Evolutionary conservation across 2,888 invertebrate species (phyloP), one percentile per base, ranked within the genome.

Genomic region (Prosapia bicincta): DNA sequence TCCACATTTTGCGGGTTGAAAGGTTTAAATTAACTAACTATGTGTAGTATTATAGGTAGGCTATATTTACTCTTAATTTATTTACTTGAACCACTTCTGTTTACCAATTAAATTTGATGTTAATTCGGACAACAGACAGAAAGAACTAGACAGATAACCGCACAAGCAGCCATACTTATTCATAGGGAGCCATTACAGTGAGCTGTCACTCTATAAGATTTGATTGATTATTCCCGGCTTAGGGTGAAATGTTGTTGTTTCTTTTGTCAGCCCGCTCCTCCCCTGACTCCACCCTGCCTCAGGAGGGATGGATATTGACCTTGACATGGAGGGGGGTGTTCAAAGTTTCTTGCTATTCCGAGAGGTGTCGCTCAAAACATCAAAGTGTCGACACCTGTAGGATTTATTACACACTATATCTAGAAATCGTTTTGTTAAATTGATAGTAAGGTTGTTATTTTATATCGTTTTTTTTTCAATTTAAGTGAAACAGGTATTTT

Each of bases 201-300:
- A 26, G 24, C 72, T 72, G 72, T 67, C 72, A 72, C 26, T 67
- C 25, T 23, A 25, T 9, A 20, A 67, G 30, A 38, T 72, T 66
- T 72, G 72, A 72, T 72, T 72, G 32, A 72, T 72, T 66, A 72
- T 72, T 67, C 65, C 24, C 23, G 38, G 67, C 66, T 38, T 26
- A 38, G 72, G 72, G 67, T 72, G 72, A 72, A 72, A 26, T 72
- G 72, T 20, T 65, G 72, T 66, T 65, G 66, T 72, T 72, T 72
- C 72, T 72, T 72, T 72, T 72, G 66, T 72, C 66, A 38, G 67
- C 72, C n/a, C 67, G 72, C 72, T 38, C 72, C 72, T 72, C 72
- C 72, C 66, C 72, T 67, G 66, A 32, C 72, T 67, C 72, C 72
- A 72, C 72, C 72, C 72, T 67, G 32, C 30, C 32, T 10, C 15